Base-by-base conservation (phyloP, 2,113 vertebrate species). In the Himantopus leucocephalus region DNA sequence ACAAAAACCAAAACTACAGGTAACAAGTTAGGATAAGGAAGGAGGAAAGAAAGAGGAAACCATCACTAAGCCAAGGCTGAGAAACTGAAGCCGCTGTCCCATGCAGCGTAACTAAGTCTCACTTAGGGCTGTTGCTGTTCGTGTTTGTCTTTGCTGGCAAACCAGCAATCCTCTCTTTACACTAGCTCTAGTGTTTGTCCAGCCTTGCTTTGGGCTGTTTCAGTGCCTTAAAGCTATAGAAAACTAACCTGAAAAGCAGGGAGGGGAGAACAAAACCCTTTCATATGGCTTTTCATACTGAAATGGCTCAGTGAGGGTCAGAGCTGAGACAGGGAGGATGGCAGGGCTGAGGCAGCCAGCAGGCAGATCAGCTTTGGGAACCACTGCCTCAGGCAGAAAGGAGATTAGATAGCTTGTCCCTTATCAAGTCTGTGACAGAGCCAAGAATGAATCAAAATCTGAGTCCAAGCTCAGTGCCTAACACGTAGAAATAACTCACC, bases 181-280 rank as follows among this genome's bases (percentile, higher is more conserved):
- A 10, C 45, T n/a, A 50, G 26, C 23, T 90, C 30, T 68, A 47
- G 56, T n/a, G 60, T 62, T 77, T 89, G 35, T 75, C 77, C 64
- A 94, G 73, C 56, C n/a, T 74, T 84, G 23, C 56, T 89, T 84
- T 85, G 52, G n/a, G 35, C 39, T 71, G 16, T 59, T 89, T 87
- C 56, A 59, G 9, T 92, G 68, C 64, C 56, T 63, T 86, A 67
- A 45, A 85, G 43, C 73, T 87, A 64, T 37, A 87, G 68, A 94
- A 89, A 89, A 66, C 27, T 66, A 78, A 79, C 72, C 50, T 58
- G 35, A 58, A 83, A 95, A 63, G n/a, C 18, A 64, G 37, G 7
- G 35, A 82, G 43, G 34, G 58, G 23, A 90, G 56, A 95, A 78
- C 52, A 96, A 94, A 90, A 82, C 53, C 39, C 30, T 93, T 94